Base-by-base conservation (phyloP, 2,113 vertebrate genomes). In the Microtus oregoni region DNA sequence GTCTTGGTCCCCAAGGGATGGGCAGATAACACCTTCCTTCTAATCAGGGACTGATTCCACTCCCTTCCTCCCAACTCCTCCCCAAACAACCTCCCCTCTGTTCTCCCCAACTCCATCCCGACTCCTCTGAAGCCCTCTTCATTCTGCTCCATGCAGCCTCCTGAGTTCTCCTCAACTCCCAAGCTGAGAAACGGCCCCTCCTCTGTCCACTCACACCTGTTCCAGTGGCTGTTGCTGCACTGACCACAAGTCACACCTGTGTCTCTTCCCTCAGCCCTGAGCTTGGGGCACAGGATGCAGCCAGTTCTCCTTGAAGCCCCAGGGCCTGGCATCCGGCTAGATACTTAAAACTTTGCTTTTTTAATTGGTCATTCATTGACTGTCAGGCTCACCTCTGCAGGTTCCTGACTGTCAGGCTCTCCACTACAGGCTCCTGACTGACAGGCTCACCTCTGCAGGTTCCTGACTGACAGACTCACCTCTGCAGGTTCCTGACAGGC, bases 141-240 rank as follows among this genome's bases (percentile, higher is more conserved):
- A 3, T 20, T 30, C 30, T 63, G 41, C 65, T 68, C 41, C 41
- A 47, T 4, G 22, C 17, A 7, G 30, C 85, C 30, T 86, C 41
- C 65, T 47, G 15, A 50, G 63, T 35, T 44, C 41, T 8, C 61
- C 55, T 22, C n/a, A 63, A 15, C 58, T 65, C 58, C 58, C 13
- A 0, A 12, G 52, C 75, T 41, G 32, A 7, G 5, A 13, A 13
- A 4, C 28, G 63, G 50, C 52, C 22, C 30, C 77, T 50, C 38
- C 0, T 4, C 58, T 38, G 5, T 44, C 35, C 5, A 11, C 86
- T 13, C 1, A n/a, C 19, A 3, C 14, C 17, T 4, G 1, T 35
- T 15, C 15, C 2, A 0, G 2, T 9, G 5, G 9, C 70, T 26
- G 3, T 3, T 0, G 12, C 13, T 2, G 13, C 0, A 1, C 92